Percentiles rank a stretch among this genome's conserved stretches.
phyloP scores from a whole-genome alignment of 1,140 invertebrate species.

The Drosophila chauvacae region DNA sequence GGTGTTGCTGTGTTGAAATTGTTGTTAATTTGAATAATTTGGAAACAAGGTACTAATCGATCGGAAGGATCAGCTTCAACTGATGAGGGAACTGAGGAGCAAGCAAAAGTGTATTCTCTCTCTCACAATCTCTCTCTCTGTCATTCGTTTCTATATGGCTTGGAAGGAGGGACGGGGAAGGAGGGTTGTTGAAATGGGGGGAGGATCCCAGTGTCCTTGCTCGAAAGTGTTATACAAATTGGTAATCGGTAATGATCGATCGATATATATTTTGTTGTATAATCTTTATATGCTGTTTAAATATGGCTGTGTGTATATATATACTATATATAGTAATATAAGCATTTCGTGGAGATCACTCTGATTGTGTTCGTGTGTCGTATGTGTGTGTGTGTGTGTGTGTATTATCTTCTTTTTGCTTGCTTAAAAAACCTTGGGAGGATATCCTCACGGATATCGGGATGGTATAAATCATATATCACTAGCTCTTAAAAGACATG shows the following conservation, averaged over 20 bases:
- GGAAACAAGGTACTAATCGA: conserved; percentile 51
- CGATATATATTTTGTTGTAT: conserved; percentile 40
- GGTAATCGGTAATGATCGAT: conserved; percentile 49
- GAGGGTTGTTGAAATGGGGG: no score
- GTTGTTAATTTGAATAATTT: not conserved
- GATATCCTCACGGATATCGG: not conserved
- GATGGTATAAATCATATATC: conserved; percentile 60
- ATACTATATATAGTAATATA: conserved; percentile 51
- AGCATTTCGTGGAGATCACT: conserved; percentile 49
- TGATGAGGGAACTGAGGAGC: conserved; percentile 40
- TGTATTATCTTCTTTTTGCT: conserved; percentile 22
- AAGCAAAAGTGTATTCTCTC: conserved; percentile 35
- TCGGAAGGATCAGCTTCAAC: conserved; percentile 44
- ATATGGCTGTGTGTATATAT: conserved; percentile 50
- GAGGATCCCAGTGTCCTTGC: not conserved
- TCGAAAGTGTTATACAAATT: conserved; percentile 50
- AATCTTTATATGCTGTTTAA: conserved; percentile 54
- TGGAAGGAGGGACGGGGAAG: not conserved
- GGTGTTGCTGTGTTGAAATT: conserved; percentile 11
- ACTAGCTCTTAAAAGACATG: conserved; percentile 62
- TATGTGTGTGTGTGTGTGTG: conserved; percentile 13
- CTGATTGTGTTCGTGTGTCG: conserved; percentile 22
- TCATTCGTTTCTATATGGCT: conserved; percentile 18
- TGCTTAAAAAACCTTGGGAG: conserved; percentile 30
- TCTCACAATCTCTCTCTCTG: not conserved